These are phyloP conservation scores for Dione vanillae DNA, from an alignment of 2,888 invertebrate species.

Conservation along the genomic window DNA sequence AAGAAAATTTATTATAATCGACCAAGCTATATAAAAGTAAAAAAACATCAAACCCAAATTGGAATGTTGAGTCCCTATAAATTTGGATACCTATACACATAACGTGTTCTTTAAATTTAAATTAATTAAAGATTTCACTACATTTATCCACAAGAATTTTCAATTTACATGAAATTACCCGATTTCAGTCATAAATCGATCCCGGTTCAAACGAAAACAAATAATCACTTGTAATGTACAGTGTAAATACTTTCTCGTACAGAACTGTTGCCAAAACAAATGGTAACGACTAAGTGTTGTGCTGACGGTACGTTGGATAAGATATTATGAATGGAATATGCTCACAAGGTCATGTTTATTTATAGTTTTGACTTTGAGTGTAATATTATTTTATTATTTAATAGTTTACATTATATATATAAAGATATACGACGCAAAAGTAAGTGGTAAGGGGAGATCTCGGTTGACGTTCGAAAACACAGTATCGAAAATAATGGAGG, in stretches of 20 bases:
- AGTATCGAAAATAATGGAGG: too few relatives aligned
- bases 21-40: background rate
- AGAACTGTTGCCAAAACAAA: constrained; percentile 39
- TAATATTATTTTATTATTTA: too few relatives aligned
- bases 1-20: background rate
- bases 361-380: too few relatives aligned
- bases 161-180: constrained; percentile 25
- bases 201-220: constrained; percentile 33
- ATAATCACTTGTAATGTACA: constrained; percentile 36
- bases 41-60: background rate
- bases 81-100: background rate
- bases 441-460: too few relatives aligned
- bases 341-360: constrained; percentile 14
- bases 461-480: too few relatives aligned
- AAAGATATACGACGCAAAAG: too few relatives aligned
- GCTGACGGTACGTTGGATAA: constrained; percentile 16
- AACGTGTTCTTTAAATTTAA: background rate
- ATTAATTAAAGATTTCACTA: constrained; percentile 4
- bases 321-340: constrained; percentile 21
- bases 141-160: constrained; percentile 27
- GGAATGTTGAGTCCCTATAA: constrained; percentile 1
- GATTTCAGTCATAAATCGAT: constrained; percentile 35
- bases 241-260: constrained; percentile 22
- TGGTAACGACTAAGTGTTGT: constrained; percentile 26
- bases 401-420: too few relatives aligned